phyloP scores from a whole-genome alignment of 2,113 vertebrate genomes.

The Scalopus aquaticus region DNA sequence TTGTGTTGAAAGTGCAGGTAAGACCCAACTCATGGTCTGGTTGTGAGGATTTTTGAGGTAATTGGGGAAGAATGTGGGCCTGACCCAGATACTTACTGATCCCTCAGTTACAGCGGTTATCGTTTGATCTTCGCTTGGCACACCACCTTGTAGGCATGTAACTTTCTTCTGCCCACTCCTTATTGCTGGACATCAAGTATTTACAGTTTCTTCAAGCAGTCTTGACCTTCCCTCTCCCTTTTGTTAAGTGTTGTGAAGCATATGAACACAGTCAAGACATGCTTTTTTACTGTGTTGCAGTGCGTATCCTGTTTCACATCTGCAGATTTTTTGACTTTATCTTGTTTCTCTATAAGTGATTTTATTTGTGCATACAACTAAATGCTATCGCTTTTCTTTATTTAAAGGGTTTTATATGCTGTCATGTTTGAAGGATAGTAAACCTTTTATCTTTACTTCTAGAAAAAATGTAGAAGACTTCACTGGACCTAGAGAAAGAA shows the following conservation, averaged over 20 bases:
- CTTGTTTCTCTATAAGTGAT: neutral
- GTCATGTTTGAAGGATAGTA: neutral
- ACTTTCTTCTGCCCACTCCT: neutral
- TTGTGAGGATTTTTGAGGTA: neutral
- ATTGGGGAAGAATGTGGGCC: neutral
- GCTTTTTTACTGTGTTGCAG: neutral
- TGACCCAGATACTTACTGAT: neutral
- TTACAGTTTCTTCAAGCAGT: neutral
- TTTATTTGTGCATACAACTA: neutral
- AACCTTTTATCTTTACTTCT: conserved; percentile 65
- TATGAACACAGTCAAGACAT: neutral
- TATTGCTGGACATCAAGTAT: neutral
- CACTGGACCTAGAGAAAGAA: conserved; percentile 97
- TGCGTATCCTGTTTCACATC: neutral
- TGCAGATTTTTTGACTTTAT: neutral
- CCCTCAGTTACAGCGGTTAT: neutral
- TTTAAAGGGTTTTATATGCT: neutral
- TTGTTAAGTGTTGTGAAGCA: neutral
- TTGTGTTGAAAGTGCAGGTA: neutral
- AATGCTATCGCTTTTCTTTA: neutral
- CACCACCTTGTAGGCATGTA: neutral
- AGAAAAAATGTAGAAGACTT: conserved; percentile 99
- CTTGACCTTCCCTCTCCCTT: neutral
- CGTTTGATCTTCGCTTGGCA: neutral
- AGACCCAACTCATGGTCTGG: no score